A percentile compares a stretch with the other conserved stretches of the same genome.
Conservation (phyloP, 2,797 vertebrate species). For the Tympanoctomys barrerae region DNA sequence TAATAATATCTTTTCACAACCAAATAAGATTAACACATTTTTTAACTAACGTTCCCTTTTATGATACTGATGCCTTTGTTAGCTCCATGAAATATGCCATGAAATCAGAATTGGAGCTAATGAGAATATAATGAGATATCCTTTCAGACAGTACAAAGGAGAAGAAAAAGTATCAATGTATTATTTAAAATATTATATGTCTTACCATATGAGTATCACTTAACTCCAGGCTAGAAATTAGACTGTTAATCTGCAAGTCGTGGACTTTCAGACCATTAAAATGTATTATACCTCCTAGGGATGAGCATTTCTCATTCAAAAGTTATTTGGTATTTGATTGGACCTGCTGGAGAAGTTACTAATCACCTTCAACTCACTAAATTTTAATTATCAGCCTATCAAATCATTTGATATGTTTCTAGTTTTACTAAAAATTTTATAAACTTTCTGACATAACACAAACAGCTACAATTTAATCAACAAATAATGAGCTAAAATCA, state of each 20-base stretch:
- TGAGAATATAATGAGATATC: conserved; percentile 38
- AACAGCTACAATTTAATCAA: conserved; percentile 37
- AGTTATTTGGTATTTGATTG: conserved; percentile 51
- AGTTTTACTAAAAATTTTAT: conserved; percentile 55
- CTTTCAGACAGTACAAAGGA: conserved; percentile 13
- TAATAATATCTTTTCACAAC: conserved; percentile 24
- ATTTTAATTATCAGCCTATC: conserved; percentile 66
- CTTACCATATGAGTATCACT: conserved; percentile 15
- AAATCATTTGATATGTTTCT: conserved; percentile 46
- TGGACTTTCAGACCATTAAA: conserved; percentile 38
- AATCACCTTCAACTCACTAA: conserved; percentile 57
- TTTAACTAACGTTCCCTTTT: conserved; percentile 12
- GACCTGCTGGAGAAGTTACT: conserved; percentile 49
- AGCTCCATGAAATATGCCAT: conserved; percentile 1
- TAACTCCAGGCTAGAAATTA: conserved; percentile 47
- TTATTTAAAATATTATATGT: conserved; percentile 50
- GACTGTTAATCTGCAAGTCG: not conserved
- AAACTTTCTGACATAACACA: conserved; percentile 39
- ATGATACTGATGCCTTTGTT: not conserved
- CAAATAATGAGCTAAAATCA: conserved; percentile 41
- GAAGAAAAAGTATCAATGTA: conserved; percentile 33
- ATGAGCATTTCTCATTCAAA: conserved; percentile 35
- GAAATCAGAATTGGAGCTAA: conserved; percentile 54
- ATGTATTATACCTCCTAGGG: not conserved
- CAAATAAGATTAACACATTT: conserved; percentile 38